phyloP scores from a whole-genome alignment of 2,888 invertebrate genomes.

The Erebia palarica region DNA sequence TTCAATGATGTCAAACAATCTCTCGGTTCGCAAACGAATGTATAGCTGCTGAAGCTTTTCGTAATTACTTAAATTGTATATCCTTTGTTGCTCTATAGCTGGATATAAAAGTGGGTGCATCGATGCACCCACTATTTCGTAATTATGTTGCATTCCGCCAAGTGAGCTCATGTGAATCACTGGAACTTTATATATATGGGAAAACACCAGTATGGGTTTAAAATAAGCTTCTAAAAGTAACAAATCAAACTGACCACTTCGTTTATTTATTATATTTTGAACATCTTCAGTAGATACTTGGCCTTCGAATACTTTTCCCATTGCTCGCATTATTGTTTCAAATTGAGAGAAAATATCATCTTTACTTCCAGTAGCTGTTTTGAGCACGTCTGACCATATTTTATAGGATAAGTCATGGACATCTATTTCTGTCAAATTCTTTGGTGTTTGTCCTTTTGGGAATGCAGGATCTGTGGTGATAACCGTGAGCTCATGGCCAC shows the following conservation, averaged over 20 bases:
- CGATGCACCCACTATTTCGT: conserved; percentile 44
- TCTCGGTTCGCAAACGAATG: conserved; percentile 7
- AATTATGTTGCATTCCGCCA: conserved; percentile 38
- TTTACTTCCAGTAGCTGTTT: conserved; percentile 17
- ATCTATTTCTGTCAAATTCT: conserved; percentile 55
- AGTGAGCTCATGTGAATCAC: conserved; percentile 53
- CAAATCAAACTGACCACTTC: conserved; percentile 48
- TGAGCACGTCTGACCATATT: conserved; percentile 33
- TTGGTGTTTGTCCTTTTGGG: conserved; percentile 37
- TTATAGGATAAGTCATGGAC: conserved; percentile 45
- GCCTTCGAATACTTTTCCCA: conserved; percentile 37
- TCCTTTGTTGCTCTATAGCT: conserved; percentile 33
- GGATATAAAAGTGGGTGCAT: conserved; percentile 52
- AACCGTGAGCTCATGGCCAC: conserved; percentile 59
- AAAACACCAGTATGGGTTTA: conserved; percentile 42
- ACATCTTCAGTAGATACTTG: conserved; percentile 44
- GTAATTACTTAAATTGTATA: conserved; percentile 46
- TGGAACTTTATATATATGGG: conserved; percentile 53
- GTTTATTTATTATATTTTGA: conserved; percentile 43
- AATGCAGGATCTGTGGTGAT: conserved; percentile 53
- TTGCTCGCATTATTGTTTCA: conserved; percentile 3
- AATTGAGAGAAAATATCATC: conserved; percentile 36
- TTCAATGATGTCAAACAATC: neutral
- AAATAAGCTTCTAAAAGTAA: conserved; percentile 50
- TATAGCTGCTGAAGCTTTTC: conserved; percentile 49